Evolutionary conservation across 35 echinoderm and acorn worm species (phyloP).

Genomic region (Apostichopus japonicus): DNA sequence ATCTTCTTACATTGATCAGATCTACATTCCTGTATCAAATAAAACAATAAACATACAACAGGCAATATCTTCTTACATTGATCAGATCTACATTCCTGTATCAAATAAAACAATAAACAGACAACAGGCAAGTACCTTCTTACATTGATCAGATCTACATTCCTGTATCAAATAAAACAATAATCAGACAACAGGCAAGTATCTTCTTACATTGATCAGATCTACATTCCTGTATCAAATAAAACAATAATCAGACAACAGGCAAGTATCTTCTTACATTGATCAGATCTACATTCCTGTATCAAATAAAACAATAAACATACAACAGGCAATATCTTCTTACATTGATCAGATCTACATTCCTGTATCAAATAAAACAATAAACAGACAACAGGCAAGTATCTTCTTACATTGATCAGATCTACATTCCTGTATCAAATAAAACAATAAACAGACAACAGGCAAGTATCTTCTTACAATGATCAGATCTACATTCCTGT

Average conservation of each 20-base stretch:
- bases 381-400: not conserved
- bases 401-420: not conserved
- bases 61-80: not conserved
- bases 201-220: not conserved
- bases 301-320: not conserved
- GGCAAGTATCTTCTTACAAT: not conserved
- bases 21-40: not conserved
- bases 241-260: not conserved
- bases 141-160: not conserved
- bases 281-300: not conserved
- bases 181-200: not conserved
- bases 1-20: not conserved
- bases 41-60: too few species aligned
- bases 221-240: not conserved
- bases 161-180: not conserved
- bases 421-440: not conserved
- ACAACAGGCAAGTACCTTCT: not conserved
- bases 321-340: not conserved
- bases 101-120: not conserved
- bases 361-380: not conserved
- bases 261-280: not conserved
- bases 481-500: not conserved
- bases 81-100: not conserved
- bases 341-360: not conserved
- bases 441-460: not conserved